phyloP scores from a whole-genome alignment of 2,888 invertebrate species.

The Schizotus pectinicornis region DNA sequence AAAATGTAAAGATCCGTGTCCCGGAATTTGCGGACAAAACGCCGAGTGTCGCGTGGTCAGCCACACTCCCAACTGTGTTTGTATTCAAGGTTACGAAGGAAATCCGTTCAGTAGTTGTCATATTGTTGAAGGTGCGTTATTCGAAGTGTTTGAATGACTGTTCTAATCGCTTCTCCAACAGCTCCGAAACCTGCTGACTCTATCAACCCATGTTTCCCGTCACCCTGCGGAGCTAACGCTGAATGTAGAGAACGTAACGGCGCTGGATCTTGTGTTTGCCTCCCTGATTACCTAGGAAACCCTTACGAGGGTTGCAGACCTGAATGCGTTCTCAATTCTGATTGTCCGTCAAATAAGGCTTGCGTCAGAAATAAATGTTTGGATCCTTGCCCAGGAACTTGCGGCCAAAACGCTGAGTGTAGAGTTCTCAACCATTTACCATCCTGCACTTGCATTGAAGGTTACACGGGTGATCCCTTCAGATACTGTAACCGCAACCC shows the following conservation, averaged over 20 bases:
- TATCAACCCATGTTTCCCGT: conserved; percentile 64
- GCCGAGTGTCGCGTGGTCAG: conserved; percentile 76
- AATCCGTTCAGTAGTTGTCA: conserved; percentile 73
- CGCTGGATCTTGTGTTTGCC: conserved; percentile 64
- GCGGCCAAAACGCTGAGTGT: conserved; percentile 70
- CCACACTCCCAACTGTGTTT: conserved; percentile 77
- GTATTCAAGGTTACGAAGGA: conserved; percentile 70
- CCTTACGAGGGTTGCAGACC: conserved; percentile 70
- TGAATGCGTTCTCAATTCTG: conserved; percentile 69
- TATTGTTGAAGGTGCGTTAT: conserved; percentile 30
- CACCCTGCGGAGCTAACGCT: conserved; percentile 72
- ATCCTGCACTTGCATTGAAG: conserved; percentile 65
- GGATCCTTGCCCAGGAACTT: conserved; percentile 70
- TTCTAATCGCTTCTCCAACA: not conserved
- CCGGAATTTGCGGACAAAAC: conserved; percentile 75
- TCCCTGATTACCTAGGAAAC: conserved; percentile 67
- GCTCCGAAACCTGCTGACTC: conserved; percentile 39
- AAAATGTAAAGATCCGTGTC: conserved; percentile 82
- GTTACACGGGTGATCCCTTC: conserved; percentile 71
- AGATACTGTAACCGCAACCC: conserved; percentile 57
- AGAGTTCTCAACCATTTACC: conserved; percentile 70
- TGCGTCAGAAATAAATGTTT: conserved; percentile 69
- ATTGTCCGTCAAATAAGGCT: conserved; percentile 71
- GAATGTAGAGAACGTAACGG: conserved; percentile 61
- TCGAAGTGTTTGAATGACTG: not conserved